Conservation (phyloP, 2,888 invertebrate species). For the Dorcus parallelipipedus region DNA sequence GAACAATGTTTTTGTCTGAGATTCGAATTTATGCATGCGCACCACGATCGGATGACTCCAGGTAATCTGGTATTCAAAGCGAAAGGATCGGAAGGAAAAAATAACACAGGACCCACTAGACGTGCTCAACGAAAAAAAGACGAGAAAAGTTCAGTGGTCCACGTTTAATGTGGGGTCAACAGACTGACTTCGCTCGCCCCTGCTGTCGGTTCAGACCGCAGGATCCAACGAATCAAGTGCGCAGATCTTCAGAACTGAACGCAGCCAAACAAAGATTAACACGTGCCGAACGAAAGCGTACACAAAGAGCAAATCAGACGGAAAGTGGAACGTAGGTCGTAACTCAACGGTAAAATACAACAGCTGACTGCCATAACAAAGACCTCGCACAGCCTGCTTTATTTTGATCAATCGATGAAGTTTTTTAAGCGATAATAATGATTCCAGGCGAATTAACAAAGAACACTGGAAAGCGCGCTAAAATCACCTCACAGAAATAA, state of each 20-base stretch:
- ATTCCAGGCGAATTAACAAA: background rate
- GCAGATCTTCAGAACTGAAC: background rate
- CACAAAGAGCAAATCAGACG: too few relatives aligned
- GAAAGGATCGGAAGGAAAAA: too few relatives aligned
- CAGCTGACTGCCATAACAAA: conserved; percentile 52
- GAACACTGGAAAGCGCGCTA: background rate
- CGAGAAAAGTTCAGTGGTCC: conserved; percentile 16
- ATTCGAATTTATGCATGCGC: too few relatives aligned
- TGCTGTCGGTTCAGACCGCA: conserved; percentile 6
- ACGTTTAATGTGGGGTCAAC: conserved; percentile 31
- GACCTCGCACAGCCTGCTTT: conserved; percentile 22
- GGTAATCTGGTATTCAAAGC: too few relatives aligned
- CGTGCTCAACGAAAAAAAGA: conserved; percentile 1
- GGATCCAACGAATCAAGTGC: background rate
- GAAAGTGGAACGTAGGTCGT: conserved; percentile 29
- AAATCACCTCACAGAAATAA: background rate
- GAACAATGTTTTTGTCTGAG: too few relatives aligned
- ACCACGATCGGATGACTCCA: too few relatives aligned
- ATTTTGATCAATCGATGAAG: conserved; percentile 28
- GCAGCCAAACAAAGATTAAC: background rate
- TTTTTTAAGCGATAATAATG: conserved; percentile 6
- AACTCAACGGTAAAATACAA: conserved; percentile 34
- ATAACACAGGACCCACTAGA: background rate
- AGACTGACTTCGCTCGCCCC: conserved; percentile 28
- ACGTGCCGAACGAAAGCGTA: too few relatives aligned